phyloP scores from a whole-genome alignment of 2,797 vertebrate genomes.

The Mormyrus proboscirostris region DNA sequence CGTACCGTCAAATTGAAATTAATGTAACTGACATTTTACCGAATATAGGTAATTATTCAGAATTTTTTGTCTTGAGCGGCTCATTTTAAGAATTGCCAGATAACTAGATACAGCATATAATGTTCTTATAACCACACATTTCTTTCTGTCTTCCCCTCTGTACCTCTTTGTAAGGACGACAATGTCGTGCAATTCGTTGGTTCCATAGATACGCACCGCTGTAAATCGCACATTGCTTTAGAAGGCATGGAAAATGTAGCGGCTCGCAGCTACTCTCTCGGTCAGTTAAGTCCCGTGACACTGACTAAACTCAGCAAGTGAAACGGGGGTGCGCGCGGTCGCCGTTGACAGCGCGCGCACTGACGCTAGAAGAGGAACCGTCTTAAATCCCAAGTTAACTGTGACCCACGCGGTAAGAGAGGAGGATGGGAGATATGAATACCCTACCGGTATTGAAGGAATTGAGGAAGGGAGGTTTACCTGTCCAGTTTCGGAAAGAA shows the following conservation, averaged over 20 bases:
- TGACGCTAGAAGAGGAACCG: conserved; percentile 32
- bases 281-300: conserved; percentile 61
- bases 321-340: conserved; percentile 39
- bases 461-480: neutral
- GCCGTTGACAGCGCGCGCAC: conserved; percentile 40
- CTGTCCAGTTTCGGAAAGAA: neutral
- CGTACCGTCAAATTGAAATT: neutral
- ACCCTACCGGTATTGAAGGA: neutral
- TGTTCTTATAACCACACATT: neutral
- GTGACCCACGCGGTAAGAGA: neutral
- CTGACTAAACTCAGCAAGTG: conserved; percentile 47
- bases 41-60: neutral
- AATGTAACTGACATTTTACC: neutral
- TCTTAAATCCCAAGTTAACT: conserved; percentile 14
- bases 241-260: conserved; percentile 61
- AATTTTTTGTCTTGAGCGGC: neutral
- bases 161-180: neutral
- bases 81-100: neutral
- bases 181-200: conserved; percentile 30
- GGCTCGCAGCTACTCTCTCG: conserved; percentile 42
- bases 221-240: conserved; percentile 47
- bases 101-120: neutral
- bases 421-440: neutral
- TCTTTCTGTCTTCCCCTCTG: neutral
- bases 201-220: conserved; percentile 16